Conservation (phyloP, 1,140 invertebrate genomes). For the Macrostomum lignano region DNA sequence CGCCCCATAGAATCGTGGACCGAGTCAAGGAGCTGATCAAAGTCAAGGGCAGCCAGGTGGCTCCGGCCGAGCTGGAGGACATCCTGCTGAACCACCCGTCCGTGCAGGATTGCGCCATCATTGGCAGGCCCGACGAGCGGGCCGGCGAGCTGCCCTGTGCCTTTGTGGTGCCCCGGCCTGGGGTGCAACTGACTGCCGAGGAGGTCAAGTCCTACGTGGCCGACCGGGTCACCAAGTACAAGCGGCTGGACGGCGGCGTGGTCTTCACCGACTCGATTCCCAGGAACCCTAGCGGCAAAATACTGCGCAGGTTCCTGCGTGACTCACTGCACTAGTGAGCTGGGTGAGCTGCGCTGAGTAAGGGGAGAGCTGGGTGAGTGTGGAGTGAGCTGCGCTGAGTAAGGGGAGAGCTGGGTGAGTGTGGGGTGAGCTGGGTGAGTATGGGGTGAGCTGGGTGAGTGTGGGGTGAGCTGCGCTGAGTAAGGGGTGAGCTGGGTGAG, state of each 20-base stretch:
- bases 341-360: too few species aligned
- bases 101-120: conserved; percentile 45
- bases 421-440: too few species aligned
- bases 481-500: too few species aligned
- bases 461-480: too few species aligned
- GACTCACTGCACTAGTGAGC: too few species aligned
- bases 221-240: background rate
- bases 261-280: background rate
- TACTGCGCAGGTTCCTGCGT: background rate
- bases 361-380: too few species aligned
- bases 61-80: conserved; percentile 52
- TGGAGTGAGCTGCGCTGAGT: too few species aligned
- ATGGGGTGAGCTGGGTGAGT: too few species aligned
- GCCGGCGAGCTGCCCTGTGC: conserved; percentile 44
- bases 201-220: conserved; percentile 29
- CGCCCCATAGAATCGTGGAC: too few species aligned
- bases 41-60: conserved; percentile 54
- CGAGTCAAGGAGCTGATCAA: conserved; percentile 64
- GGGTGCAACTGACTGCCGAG: conserved; percentile 20
- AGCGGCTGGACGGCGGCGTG: conserved; percentile 1
- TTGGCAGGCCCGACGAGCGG: conserved; percentile 40
- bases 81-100: conserved; percentile 39
- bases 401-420: too few species aligned
- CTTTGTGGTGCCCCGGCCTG: conserved; percentile 36
- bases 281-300: background rate